These are phyloP conservation scores for Pelvicachromis taeniatus DNA, from an alignment of 2,113 vertebrate species.

Conservation along the genomic window DNA sequence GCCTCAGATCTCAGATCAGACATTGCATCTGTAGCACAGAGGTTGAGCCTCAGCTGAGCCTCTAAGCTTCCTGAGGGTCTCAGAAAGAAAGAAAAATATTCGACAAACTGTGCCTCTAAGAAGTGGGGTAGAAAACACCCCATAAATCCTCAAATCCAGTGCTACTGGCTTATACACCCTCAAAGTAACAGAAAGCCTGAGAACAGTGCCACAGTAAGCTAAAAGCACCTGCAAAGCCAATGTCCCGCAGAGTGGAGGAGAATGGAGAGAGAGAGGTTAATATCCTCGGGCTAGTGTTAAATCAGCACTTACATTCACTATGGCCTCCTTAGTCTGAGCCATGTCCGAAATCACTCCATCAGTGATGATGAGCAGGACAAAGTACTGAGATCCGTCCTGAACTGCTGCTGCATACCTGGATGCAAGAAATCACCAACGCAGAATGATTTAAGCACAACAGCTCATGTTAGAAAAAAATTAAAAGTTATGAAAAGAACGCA, in stretches of 20 bases:
- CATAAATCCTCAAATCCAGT: constrained; percentile 37
- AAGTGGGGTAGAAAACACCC: constrained; percentile 49
- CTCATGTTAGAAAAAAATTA: background rate
- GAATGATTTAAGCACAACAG: background rate
- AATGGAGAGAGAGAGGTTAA: background rate
- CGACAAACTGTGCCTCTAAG: constrained; percentile 9
- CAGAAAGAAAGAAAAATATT: constrained; percentile 18
- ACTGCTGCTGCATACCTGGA: constrained; percentile 81
- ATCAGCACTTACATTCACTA: constrained; percentile 84
- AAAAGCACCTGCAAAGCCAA: constrained; percentile 22
- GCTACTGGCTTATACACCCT: constrained; percentile 2
- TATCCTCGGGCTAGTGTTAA: background rate
- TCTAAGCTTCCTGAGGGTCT: background rate
- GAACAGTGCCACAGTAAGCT: background rate
- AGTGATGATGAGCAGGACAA: constrained; percentile 92
- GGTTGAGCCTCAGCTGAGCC: constrained; percentile 19
- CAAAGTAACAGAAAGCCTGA: constrained; percentile 19
- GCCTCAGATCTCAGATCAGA: background rate
- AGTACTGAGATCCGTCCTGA: constrained; percentile 91
- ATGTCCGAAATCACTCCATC: constrained; percentile 97
- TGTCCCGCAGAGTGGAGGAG: background rate
- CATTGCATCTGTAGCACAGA: background rate
- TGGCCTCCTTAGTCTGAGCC: constrained; percentile 97
- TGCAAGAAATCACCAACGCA: background rate
- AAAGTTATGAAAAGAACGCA: background rate